Base-by-base conservation (phyloP, 2,797 vertebrate genomes). In the Malurus splendens region DNA sequence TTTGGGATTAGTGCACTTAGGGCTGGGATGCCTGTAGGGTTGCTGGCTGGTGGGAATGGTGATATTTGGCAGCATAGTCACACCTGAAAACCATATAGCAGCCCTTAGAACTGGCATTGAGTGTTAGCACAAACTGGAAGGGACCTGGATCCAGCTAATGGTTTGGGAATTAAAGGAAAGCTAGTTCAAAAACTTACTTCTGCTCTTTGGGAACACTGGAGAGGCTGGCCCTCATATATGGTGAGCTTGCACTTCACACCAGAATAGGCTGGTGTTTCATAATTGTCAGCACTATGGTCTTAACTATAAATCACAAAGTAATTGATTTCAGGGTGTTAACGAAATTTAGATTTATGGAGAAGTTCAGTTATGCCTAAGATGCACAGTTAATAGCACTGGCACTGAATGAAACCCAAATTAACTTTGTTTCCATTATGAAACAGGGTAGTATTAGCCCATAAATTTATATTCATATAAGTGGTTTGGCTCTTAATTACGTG, bases 271-370 rank as follows among this genome's bases (percentile, higher is more conserved):
- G 70, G 32, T 56, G 72, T 80, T 93, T 83, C 83, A 42, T 87
- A 87, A 38, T 55, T 87, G 91, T 72, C 82, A 86, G 73, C 72
- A 17, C 65, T 55, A 3, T 57, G 66, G 59, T 67, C 72, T 82
- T 67, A 71, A 71, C 91, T 80, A 71, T 94, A 84, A 92, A 94
- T 85, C 91, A 92, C 70, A 28, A 61, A 75, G 86, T 86, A 89
- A 92, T 86, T 78, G 79, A 93, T 89, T 90, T 74, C 30, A 27
- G 66, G 33, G 15, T 81, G 76, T 45, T 92, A 86, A 90, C 66
- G 28, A 86, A 93, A 90, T 81, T 77, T 82, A 78, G 87, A 91
- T 92, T 91, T 90, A 62, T 83, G 65, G 78, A 71, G 61, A 82
- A 75, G 56, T 86, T 39, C 44, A 61, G 41, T 72, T 93, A 32